Evolutionary conservation across 1,140 invertebrate species (phyloP).

Genomic region (Matsumurasca onukii): DNA sequence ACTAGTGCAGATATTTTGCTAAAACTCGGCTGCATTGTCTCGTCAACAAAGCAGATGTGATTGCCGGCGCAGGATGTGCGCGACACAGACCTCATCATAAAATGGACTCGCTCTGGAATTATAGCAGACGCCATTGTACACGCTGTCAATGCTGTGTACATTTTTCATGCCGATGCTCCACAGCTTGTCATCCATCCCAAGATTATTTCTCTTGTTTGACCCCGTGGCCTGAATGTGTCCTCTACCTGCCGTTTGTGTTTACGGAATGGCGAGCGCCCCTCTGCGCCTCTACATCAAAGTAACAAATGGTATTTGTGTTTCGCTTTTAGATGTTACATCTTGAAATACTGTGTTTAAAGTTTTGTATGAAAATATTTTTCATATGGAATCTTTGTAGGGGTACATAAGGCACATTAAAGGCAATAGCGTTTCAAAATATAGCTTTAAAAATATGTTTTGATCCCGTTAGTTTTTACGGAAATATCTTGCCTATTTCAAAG

Average conservation of each 20-base stretch:
- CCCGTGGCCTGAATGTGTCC: background rate
- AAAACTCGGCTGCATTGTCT: conserved; percentile 4
- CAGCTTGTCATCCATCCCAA: background rate
- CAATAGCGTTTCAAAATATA: too few species aligned
- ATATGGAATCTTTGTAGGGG: too few species aligned
- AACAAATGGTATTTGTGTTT: too few species aligned
- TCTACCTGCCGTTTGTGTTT: background rate
- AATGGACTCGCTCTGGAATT: conserved; percentile 23
- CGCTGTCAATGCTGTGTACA: conserved; percentile 14
- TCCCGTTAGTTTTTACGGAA: too few species aligned
- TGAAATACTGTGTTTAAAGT: too few species aligned
- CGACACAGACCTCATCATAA: conserved; percentile 27
- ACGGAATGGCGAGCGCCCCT: too few species aligned
- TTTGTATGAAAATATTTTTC: too few species aligned
- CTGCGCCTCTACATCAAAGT: too few species aligned
- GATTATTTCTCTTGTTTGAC: conserved; percentile 2
- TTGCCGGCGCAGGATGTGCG: conserved; percentile 6
- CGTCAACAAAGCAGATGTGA: background rate
- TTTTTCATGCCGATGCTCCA: conserved; percentile 10
- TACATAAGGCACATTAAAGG: too few species aligned
- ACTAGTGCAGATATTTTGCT: conserved; percentile 26
- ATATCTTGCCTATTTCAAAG: too few species aligned
- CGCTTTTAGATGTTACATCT: too few species aligned
- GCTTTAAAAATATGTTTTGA: too few species aligned
- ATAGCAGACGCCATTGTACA: conserved; percentile 10